Evolutionary conservation across 2,113 vertebrate genomes (phyloP).

Genomic region (Podocnemis expansa): DNA sequence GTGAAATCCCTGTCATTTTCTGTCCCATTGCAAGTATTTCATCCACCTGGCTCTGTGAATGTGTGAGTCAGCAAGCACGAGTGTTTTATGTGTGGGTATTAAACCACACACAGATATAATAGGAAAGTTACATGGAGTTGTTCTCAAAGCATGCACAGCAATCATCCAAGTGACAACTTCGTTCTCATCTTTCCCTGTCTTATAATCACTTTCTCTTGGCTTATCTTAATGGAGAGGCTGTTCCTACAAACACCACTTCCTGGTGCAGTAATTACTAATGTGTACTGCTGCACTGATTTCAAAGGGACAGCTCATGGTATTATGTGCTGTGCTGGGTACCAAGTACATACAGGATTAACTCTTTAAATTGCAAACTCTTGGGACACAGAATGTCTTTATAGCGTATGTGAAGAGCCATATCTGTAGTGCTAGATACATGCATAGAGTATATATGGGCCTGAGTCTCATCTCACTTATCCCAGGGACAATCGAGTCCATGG

Average conservation of each 20-base stretch:
- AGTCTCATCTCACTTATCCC: neutral
- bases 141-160: neutral
- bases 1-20: neutral
- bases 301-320: neutral
- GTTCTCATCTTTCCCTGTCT: neutral
- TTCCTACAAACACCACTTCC: neutral
- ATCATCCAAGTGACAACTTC: neutral
- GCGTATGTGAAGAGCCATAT: neutral
- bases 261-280: neutral
- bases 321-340: neutral
- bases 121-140: neutral
- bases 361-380: neutral
- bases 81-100: neutral
- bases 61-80: neutral
- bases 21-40: neutral
- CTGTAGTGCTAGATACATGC: neutral
- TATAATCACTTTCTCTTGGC: neutral
- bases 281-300: neutral
- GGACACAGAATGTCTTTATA: neutral
- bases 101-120: neutral
- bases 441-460: neutral
- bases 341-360: neutral
- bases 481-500: neutral
- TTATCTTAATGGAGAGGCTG: neutral
- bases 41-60: neutral